These are phyloP conservation scores for Ochropleura plecta DNA, from an alignment of 2,888 invertebrate species.

Conservation along the genomic window DNA sequence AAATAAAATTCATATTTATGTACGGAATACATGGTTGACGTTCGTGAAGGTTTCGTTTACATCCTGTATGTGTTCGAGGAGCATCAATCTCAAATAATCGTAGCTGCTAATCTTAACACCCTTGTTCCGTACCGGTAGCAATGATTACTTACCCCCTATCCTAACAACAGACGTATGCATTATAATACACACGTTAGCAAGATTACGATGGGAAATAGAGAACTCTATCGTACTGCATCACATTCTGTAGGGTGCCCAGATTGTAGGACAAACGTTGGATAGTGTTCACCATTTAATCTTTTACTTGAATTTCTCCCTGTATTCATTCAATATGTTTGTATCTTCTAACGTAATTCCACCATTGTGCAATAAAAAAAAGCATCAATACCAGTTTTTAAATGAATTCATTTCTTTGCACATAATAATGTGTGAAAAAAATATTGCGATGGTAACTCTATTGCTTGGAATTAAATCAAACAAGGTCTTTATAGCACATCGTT, in stretches of 20 bases:
- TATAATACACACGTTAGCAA: constrained; percentile 20
- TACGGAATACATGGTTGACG: too few species aligned
- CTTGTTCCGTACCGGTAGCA: constrained; percentile 33
- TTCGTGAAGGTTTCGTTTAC: too few species aligned
- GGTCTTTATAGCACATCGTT: too few species aligned
- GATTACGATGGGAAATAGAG: constrained; percentile 39
- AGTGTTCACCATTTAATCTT: neutral
- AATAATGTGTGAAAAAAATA: too few species aligned
- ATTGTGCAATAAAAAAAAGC: too few species aligned
- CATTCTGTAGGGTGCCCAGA: constrained; percentile 6
- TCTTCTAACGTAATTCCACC: too few species aligned
- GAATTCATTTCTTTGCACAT: too few species aligned
- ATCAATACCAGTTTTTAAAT: too few species aligned
- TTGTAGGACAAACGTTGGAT: neutral
- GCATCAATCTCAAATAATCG: constrained; percentile 29
- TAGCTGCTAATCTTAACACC: constrained; percentile 33
- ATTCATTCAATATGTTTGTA: neutral
- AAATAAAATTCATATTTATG: too few species aligned
- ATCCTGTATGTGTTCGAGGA: neutral
- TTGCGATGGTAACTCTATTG: too few species aligned
- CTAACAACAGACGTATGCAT: neutral
- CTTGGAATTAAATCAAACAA: too few species aligned
- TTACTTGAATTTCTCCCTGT: neutral
- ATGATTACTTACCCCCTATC: constrained; percentile 39
- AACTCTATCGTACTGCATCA: constrained; percentile 25